Evolutionary conservation across 1,140 invertebrate genomes (phyloP).

Genomic region (Drosophila paulistorum): DNA sequence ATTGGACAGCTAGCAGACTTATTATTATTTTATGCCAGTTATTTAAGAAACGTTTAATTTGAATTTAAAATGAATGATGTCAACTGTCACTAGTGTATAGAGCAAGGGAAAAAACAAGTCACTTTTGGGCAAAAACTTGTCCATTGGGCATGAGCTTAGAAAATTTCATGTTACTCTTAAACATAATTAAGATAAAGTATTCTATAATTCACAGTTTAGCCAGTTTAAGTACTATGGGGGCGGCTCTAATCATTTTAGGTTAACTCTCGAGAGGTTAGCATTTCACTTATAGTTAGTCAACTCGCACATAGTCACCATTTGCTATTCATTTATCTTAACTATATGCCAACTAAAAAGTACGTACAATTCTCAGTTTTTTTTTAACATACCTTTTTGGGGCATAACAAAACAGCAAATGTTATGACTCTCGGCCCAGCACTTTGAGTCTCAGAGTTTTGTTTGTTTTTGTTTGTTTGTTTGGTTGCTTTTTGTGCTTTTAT

Average conservation of each 20-base stretch:
- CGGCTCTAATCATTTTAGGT: constrained; percentile 15
- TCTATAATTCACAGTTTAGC: neutral
- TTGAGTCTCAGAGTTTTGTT: neutral
- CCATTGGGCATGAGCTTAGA: too few species aligned
- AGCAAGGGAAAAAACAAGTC: too few species aligned
- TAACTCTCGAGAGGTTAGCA: constrained; percentile 4
- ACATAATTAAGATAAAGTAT: neutral
- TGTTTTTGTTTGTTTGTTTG: constrained; percentile 22
- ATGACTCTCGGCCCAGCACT: constrained; percentile 46
- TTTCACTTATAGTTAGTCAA: constrained; percentile 17
- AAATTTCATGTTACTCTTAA: neutral
- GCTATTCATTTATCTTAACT: constrained; percentile 9
- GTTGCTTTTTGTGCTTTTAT: constrained; percentile 50
- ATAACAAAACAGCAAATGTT: constrained; percentile 53
- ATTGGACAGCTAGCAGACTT: too few species aligned
- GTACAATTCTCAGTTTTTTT: constrained; percentile 15
- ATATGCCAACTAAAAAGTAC: constrained; percentile 14
- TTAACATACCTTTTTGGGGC: constrained; percentile 56
- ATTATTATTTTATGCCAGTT: too few species aligned
- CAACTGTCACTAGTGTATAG: neutral
- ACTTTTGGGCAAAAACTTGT: too few species aligned
- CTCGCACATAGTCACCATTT: constrained; percentile 1
- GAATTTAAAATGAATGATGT: neutral
- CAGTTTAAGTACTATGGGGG: neutral
- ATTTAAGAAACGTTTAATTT: neutral